Base-by-base conservation (phyloP, 2,888 invertebrate species). In the Cosmia trapezina region DNA sequence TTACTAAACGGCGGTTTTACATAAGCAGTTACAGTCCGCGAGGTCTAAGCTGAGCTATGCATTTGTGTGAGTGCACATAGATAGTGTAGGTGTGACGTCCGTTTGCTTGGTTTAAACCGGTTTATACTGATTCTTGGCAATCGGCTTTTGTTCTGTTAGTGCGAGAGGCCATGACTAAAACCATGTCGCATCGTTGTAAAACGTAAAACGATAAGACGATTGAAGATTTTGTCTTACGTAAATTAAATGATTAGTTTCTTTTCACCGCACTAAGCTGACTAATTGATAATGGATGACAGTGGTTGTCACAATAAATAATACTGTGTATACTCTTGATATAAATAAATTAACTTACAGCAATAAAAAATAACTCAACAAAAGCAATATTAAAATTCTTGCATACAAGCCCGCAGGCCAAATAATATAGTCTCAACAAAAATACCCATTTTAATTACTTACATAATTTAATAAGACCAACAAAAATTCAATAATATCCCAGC, bases 361-460 rank as follows among this genome's bases (percentile, higher is more conserved):
- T 51, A 37, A 6, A 6, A 37, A 57, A 28, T 19, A n/a, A 5
- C 45, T 69, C 37, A 71, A 70, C 49, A 67, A 72, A 72, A 56
- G n/a, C 8, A 49, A 64, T 63, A 74, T 71, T 51, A 28, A 74
- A 64, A 67, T 81, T 73, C 57, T 69, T 60, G 12, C 11, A 56
- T 22, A 53, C n/a, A 53, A 61, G 41, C 60, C 73, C 70, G 22
- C 59, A 37, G 57, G 73, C 69, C 22, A 71, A 59, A 69, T 37
- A 59, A 69, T 37, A 19, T 66, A 49, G 19, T 37, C 59, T 47
- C 49, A 59, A 70, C 63, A 70, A 70, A 33, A 73, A 73, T 22
- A 12, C 57, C 37, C 43, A 64, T 56, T 65, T 59, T 84, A 80
- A 84, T 78, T 73, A 84, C 61, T 45, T 54, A n/a, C n/a, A n/a